Evolutionary conservation across 2,797 vertebrate species (phyloP).

Genomic region (Enteromius trimaculatus): DNA sequence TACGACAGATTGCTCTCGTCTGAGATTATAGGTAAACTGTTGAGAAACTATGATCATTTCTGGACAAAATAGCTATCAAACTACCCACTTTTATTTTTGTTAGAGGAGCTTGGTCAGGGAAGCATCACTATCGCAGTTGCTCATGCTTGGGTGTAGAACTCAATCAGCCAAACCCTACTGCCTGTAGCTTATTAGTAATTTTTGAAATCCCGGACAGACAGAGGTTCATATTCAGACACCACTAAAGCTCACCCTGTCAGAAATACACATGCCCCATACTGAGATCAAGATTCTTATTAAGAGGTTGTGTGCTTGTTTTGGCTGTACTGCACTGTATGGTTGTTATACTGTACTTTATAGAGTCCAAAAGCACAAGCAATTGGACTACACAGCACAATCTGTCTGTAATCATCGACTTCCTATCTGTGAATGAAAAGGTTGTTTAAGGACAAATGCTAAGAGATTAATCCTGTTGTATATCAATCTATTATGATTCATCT

Average conservation of each 20-base stretch:
- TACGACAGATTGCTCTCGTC: constrained; percentile 11
- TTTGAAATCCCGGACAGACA: background rate
- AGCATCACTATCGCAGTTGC: background rate
- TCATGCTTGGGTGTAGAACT: background rate
- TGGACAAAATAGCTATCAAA: constrained; percentile 7
- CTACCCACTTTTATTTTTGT: background rate
- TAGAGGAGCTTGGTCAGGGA: background rate
- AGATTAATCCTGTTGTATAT: constrained; percentile 11
- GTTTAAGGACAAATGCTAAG: constrained; percentile 11
- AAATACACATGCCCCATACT: constrained; percentile 7
- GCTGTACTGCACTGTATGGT: background rate
- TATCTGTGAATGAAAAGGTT: background rate
- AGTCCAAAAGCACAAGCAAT: background rate
- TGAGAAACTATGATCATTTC: background rate
- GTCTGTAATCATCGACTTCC: constrained; percentile 16
- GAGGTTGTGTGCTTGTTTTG: constrained; percentile 18
- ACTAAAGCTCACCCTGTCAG: constrained; percentile 13
- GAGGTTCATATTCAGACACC: constrained; percentile 17
- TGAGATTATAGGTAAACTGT: constrained; percentile 11
- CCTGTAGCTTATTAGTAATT: too few relatives aligned
- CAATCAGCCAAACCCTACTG: too few relatives aligned
- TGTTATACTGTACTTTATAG: constrained; percentile 1
- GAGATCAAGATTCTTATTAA: background rate
- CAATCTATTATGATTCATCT: constrained; percentile 8
- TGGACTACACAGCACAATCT: constrained; percentile 3